Percentiles rank a stretch among this genome's conserved stretches.
Evolutionary conservation across 2,888 invertebrate species (phyloP).

Genomic region (Drosophila cognata): DNA sequence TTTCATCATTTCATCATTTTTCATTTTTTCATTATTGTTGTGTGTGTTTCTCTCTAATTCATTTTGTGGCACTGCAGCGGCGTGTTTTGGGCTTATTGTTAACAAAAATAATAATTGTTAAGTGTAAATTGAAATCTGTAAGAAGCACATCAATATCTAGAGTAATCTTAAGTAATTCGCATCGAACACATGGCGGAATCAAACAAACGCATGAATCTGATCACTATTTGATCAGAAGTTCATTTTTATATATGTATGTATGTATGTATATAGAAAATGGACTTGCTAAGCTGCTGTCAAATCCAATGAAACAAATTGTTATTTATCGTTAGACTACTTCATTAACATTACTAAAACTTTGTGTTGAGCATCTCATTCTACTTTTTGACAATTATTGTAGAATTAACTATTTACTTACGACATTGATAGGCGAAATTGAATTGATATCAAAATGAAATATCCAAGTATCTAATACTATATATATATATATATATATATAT

Average conservation of each 20-base stretch:
- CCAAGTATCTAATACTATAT: not conserved
- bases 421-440: not conserved
- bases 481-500: not conserved
- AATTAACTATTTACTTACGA: constrained; percentile 1
- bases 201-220: not conserved
- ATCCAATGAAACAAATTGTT: not conserved
- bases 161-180: not conserved
- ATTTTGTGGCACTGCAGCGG: constrained; percentile 29
- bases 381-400: not conserved
- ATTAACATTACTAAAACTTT: constrained; percentile 5
- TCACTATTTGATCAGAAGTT: not conserved
- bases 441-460: not conserved
- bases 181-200: not conserved
- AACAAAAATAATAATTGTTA: not conserved
- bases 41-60: constrained; percentile 31
- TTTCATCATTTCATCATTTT: constrained; percentile 21
- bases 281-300: not conserved
- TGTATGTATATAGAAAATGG: not conserved
- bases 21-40: constrained; percentile 37
- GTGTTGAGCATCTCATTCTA: not conserved
- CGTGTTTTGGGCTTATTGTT: not conserved
- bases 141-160: not conserved
- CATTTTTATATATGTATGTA: not conserved
- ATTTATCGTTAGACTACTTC: not conserved
- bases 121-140: not conserved